Percentiles rank a stretch among this genome's conserved stretches.
These are phyloP conservation scores for Orthosia gothica DNA, from an alignment of 2,888 invertebrate species.

Conservation along the genomic window DNA sequence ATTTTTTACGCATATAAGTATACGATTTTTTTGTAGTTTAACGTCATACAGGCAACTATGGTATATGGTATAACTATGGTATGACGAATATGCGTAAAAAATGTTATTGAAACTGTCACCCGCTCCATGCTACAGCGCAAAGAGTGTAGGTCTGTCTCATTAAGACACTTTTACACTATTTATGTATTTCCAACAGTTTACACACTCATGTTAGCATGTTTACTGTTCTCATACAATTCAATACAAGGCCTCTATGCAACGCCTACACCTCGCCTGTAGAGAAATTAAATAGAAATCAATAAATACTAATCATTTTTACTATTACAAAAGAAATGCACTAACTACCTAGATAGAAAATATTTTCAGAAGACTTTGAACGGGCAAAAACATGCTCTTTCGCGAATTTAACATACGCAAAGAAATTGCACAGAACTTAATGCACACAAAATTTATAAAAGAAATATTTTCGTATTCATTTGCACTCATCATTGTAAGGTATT, in stretches of 20 bases:
- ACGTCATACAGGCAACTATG: no score
- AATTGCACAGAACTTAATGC: conserved; percentile 33
- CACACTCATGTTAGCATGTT: conserved; percentile 2
- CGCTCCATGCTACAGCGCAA: no score
- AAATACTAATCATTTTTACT: conserved; percentile 32
- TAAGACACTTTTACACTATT: conserved; percentile 7
- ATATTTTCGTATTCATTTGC: conserved; percentile 57
- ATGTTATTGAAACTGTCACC: no score
- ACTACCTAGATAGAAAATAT: conserved; percentile 46
- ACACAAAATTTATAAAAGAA: conserved; percentile 41
- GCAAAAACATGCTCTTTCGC: conserved; percentile 28
- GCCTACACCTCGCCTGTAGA: conserved; percentile 55
- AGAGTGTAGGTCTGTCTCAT: conserved; percentile 13
- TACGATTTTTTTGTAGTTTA: no score
- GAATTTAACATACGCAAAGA: conserved; percentile 32
- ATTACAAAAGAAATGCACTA: conserved; percentile 36
- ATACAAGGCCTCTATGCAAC: conserved; percentile 25
- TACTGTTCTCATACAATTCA: conserved; percentile 20
- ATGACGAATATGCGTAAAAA: no score
- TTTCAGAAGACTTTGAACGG: conserved; percentile 52
- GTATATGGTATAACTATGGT: no score
- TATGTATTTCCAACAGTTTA: conserved; percentile 13
- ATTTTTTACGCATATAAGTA: no score
- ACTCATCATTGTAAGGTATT: conserved; percentile 30
- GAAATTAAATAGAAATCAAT: conserved; percentile 26